Percentiles rank a stretch among this genome's conserved stretches.
These are phyloP conservation scores for Dexiosoma caninum DNA, from an alignment of 2,888 invertebrate species.

Conservation along the genomic window DNA sequence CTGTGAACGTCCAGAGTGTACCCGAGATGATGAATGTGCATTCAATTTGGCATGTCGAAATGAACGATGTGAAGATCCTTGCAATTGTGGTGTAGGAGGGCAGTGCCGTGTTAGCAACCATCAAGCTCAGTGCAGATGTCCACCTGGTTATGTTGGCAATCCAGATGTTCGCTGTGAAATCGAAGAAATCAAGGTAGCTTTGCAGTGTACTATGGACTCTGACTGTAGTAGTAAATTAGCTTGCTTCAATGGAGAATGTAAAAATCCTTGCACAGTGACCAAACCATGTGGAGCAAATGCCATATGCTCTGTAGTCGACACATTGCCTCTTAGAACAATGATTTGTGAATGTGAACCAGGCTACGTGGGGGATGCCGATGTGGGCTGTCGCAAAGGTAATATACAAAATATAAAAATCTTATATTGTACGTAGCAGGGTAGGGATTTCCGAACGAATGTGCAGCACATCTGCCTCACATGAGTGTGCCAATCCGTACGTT, in stretches of 20 bases:
- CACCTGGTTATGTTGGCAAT: constrained; percentile 89
- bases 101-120: constrained; percentile 88
- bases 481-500: no score
- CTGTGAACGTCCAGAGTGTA: constrained; percentile 89
- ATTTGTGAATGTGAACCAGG: constrained; percentile 91
- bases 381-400: constrained; percentile 88
- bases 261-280: constrained; percentile 87
- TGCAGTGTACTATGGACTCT: constrained; percentile 87
- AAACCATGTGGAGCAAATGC: constrained; percentile 89
- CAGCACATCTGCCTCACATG: no score
- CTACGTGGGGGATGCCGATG: constrained; percentile 90
- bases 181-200: constrained; percentile 79
- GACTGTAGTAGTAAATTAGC: constrained; percentile 92
- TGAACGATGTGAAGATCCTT: constrained; percentile 89
- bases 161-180: constrained; percentile 83
- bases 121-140: constrained; percentile 87
- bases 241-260: constrained; percentile 88
- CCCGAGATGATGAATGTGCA: constrained; percentile 86
- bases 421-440: no score
- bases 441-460: no score
- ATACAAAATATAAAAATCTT: neutral
- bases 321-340: constrained; percentile 91
- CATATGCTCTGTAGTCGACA: constrained; percentile 90
- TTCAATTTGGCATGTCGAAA: constrained; percentile 87
- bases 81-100: constrained; percentile 88